Conservation (phyloP, 2,797 vertebrate genomes). For the Erpetoichthys calabaricus region DNA sequence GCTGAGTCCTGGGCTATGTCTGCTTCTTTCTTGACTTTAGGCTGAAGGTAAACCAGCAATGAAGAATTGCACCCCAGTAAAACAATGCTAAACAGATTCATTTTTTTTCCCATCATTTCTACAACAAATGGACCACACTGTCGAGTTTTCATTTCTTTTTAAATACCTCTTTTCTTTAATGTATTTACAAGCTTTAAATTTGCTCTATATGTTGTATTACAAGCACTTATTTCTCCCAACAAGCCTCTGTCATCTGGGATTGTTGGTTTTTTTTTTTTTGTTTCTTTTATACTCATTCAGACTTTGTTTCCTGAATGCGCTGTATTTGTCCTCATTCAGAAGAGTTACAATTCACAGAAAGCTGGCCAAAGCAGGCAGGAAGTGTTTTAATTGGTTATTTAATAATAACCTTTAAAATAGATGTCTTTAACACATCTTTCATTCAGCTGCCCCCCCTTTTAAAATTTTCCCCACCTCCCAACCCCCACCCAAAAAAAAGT, state of each 20-base stretch:
- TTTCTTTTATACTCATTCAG: no score
- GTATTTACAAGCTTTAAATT: conserved; percentile 95
- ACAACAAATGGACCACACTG: conserved; percentile 11
- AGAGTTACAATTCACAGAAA: background rate
- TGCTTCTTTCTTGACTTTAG: no score
- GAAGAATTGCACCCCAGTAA: no score
- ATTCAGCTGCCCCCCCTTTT: conserved; percentile 21
- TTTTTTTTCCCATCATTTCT: no score
- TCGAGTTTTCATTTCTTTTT: conserved; percentile 31
- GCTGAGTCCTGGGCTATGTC: no score
- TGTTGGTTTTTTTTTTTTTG: conserved; percentile 1
- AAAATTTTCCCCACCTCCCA: background rate
- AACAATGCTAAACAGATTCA: no score
- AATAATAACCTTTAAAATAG: no score
- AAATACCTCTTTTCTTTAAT: conserved; percentile 71
- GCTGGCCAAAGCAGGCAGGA: conserved; percentile 11
- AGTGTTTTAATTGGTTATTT: background rate
- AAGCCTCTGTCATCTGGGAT: conserved; percentile 44
- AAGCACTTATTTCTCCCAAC: conserved; percentile 56
- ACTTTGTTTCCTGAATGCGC: no score
- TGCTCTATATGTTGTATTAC: conserved; percentile 78
- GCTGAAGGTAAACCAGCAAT: no score
- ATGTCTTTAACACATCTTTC: conserved; percentile 30
- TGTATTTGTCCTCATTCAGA: background rate
- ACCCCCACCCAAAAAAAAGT: conserved; percentile 42